These are phyloP conservation scores for Sebastes oblongus DNA, from an alignment of 2,797 vertebrate species.

Conservation along the genomic window DNA sequence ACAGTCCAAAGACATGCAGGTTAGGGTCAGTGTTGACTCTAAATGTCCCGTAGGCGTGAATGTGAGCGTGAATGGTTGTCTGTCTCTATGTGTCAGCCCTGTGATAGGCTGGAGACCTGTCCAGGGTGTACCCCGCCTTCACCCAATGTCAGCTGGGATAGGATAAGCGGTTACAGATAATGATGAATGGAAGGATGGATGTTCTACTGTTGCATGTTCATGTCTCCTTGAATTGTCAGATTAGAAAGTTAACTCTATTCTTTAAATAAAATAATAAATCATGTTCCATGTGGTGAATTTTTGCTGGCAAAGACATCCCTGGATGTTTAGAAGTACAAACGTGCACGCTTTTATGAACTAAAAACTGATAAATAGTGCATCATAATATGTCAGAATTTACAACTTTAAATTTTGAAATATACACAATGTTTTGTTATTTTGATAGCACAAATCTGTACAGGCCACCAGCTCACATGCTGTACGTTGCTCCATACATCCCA, in stretches of 20 bases:
- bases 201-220: background rate
- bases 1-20: too few species aligned
- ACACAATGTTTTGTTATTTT: background rate
- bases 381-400: background rate
- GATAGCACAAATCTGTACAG: background rate
- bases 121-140: too few species aligned
- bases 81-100: too few species aligned
- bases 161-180: too few species aligned
- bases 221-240: background rate
- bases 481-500: background rate
- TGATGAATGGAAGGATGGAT: too few species aligned
- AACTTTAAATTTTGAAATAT: too few species aligned
- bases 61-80: too few species aligned
- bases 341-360: background rate
- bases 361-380: background rate
- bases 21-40: too few species aligned
- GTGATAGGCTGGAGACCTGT: too few species aligned
- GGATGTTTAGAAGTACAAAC: background rate
- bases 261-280: background rate
- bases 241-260: background rate
- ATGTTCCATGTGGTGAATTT: background rate
- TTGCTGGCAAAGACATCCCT: background rate
- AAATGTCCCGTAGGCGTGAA: too few species aligned
- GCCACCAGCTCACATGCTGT: background rate
- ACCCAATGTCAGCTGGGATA: too few species aligned